These are phyloP conservation scores for Vireo griseus DNA, from an alignment of 2,797 vertebrate species.

Conservation along the genomic window DNA sequence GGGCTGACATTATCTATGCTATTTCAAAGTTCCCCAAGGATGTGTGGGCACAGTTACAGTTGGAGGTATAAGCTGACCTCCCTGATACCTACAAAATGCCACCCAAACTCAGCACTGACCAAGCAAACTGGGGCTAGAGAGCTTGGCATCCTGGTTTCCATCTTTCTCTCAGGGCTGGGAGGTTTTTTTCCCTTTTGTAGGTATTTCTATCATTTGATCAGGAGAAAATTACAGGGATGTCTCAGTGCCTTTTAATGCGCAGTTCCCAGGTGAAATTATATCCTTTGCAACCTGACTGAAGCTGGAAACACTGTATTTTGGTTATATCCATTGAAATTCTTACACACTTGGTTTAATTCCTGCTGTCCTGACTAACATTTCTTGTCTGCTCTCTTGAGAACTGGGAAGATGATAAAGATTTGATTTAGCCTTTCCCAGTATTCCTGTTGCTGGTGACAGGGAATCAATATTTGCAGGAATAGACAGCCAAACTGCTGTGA, in stretches of 20 bases:
- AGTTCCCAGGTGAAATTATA: not conserved
- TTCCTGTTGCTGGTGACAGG: not conserved
- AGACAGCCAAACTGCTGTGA: not conserved
- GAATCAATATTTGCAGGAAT: not conserved
- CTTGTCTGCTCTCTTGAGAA: not conserved
- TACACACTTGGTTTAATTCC: not conserved
- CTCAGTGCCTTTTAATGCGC: not conserved
- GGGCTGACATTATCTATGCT: conserved; percentile 35
- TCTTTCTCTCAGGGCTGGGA: not conserved
- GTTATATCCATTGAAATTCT: not conserved
- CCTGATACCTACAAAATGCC: not conserved
- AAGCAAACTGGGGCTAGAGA: not conserved
- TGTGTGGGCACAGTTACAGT: not conserved
- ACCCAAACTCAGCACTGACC: not conserved
- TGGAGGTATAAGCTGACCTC: not conserved
- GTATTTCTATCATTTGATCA: not conserved
- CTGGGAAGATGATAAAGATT: not conserved
- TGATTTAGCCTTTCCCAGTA: not conserved
- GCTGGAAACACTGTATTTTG: not conserved
- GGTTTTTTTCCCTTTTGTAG: not conserved
- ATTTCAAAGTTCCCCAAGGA: conserved; percentile 1
- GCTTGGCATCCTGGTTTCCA: not conserved
- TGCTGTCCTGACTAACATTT: not conserved
- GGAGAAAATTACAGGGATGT: not conserved
- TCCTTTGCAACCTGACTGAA: not conserved